Evolutionary conservation across 2,888 invertebrate genomes (phyloP), one percentile per base, ranked within the genome.

Genomic region (Craniophora ligustri): DNA sequence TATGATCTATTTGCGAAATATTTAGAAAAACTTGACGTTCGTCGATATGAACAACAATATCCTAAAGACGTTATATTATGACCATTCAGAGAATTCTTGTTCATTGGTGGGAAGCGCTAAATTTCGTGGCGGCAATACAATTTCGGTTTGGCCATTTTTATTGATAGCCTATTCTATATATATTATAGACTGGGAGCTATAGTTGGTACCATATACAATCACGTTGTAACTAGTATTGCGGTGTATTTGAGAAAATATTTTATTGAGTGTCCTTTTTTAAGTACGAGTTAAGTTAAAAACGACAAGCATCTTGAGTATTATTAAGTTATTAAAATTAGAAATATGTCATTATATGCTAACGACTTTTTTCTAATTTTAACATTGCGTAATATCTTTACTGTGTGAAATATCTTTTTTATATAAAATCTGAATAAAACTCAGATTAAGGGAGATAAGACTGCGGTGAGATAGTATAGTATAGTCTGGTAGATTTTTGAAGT

Each of bases 141-240:
- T 55, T 39, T 44, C 28, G 18, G 35, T 46, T 48, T 23, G 13
- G 23, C 47, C 35, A 50, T 56, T 63, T 51, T 34, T 49, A 67
- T 69, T 65, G 51, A 72, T 67, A 57, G 35, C 15, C 38, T 19
- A 42, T 26, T 18, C 14, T 34, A 21, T 44, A 7, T 50, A 31
- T n/a, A 35, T 42, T 15, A 28, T 35, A 44, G 26, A 16, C 44
- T 11, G 5, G 16, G 18, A 45, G 44, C 23, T 26, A 44, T n/a
- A n/a, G n/a, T n/a, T n/a, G n/a, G 35, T 6, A 14, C 21, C 21
- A 10, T 13, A 14, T 38, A 14, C 13, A 13, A 38, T 10, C 14
- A 38, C 21, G 14, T 7, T 11, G 14, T 13, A 6, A 3, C 19
- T 13, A 36, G 8, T 13, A 19, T 21, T 19, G n/a, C 4, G 10